These are phyloP conservation scores for Oryzias woworae DNA, from an alignment of 2,113 vertebrate genomes.

Conservation along the genomic window DNA sequence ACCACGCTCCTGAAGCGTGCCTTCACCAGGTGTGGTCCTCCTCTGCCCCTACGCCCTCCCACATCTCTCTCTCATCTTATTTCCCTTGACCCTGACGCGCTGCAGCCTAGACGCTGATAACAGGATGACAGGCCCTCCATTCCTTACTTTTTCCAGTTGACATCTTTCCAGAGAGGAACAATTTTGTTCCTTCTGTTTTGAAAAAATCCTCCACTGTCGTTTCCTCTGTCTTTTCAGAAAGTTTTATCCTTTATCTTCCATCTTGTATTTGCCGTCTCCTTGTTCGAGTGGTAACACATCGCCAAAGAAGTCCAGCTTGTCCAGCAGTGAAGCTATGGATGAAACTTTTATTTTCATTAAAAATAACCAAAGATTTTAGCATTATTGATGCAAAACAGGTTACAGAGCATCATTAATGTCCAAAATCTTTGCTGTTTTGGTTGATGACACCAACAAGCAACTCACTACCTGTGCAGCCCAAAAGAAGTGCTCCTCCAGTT, in stretches of 20 bases:
- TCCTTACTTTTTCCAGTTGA: constrained; percentile 68
- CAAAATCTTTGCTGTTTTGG: too few species aligned
- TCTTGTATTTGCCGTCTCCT: constrained; percentile 5
- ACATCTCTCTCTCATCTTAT: constrained; percentile 59
- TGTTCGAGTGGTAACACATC: not conserved
- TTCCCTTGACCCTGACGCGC: constrained; percentile 68
- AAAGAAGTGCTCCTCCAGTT: too few species aligned
- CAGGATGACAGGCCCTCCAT: constrained; percentile 39
- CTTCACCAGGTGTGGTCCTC: constrained; percentile 72
- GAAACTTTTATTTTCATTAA: too few species aligned
- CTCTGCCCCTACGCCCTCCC: constrained; percentile 24
- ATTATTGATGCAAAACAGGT: too few species aligned
- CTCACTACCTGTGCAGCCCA: too few species aligned
- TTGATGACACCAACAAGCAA: too few species aligned
- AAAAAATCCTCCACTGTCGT: constrained; percentile 38
- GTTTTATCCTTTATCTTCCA: constrained; percentile 1
- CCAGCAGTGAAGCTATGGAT: too few species aligned
- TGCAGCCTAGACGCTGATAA: constrained; percentile 53
- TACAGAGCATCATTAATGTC: too few species aligned
- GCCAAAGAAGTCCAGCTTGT: not conserved
- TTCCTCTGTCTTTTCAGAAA: constrained; percentile 24
- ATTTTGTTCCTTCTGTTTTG: constrained; percentile 62
- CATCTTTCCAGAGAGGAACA: constrained; percentile 61
- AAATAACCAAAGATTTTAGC: too few species aligned
- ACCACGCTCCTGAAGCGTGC: constrained; percentile 63